Evolutionary conservation across 2,797 vertebrate genomes (phyloP).

Genomic region (Phalanger gymnotis): DNA sequence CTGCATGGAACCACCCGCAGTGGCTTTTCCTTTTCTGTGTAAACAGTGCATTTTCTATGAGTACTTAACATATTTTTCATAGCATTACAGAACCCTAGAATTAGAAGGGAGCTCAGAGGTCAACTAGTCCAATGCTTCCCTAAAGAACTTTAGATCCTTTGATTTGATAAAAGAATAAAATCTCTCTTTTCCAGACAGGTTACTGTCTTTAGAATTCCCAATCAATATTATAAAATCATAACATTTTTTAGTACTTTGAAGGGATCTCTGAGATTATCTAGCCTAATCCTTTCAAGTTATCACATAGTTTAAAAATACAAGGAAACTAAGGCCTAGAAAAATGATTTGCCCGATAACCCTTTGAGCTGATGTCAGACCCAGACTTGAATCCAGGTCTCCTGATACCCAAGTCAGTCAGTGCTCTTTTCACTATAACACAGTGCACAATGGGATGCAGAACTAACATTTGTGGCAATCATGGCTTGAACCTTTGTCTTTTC

Average conservation of each 20-base stretch:
- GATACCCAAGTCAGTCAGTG: rapidly evolving
- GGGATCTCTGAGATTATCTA: neutral
- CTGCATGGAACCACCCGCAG: neutral
- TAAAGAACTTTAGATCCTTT: neutral
- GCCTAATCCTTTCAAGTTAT: neutral
- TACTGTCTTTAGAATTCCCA: neutral
- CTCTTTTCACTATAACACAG: neutral
- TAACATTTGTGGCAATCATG: neutral
- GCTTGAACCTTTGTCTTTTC: neutral
- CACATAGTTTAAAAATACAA: neutral
- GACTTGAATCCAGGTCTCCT: rapidly evolving
- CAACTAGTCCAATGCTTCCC: neutral
- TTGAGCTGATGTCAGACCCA: rapidly evolving
- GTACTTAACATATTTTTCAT: constrained; percentile 8
- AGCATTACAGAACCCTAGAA: neutral
- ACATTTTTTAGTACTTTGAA: neutral
- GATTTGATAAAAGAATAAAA: neutral
- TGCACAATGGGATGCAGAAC: neutral
- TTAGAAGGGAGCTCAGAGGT: neutral
- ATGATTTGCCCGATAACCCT: neutral
- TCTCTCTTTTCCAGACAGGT: neutral
- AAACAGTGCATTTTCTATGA: neutral
- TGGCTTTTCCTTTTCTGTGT: neutral
- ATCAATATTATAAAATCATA: neutral
- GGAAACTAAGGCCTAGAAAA: neutral